These are phyloP conservation scores for Perizoma affinitatum DNA, from an alignment of 2,888 invertebrate species.

Conservation along the genomic window DNA sequence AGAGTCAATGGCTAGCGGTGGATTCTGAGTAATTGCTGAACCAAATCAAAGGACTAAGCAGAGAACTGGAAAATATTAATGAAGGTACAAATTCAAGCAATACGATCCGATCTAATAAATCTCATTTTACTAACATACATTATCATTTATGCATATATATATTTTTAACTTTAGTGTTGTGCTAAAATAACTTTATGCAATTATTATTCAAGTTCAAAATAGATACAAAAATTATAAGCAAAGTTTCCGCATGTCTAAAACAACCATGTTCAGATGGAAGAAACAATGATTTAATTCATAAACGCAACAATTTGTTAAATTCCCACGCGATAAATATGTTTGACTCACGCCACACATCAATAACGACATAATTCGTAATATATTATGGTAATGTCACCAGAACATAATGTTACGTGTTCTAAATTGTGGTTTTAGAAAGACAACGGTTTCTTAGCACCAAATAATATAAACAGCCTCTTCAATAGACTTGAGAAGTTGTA, in stretches of 20 bases:
- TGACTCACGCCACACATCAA: conserved; percentile 25
- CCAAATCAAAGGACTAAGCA: conserved; percentile 37
- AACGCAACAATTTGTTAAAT: conserved; percentile 17
- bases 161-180: too few relatives aligned
- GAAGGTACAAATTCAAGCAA: neutral
- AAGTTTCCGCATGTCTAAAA: too few relatives aligned
- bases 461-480: too few relatives aligned
- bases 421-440: too few relatives aligned
- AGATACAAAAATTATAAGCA: too few relatives aligned
- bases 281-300: conserved; percentile 3
- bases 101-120: neutral
- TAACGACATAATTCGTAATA: conserved; percentile 23
- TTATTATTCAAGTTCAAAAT: too few relatives aligned
- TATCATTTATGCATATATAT: too few relatives aligned
- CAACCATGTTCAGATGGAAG: too few relatives aligned
- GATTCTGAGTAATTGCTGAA: conserved; percentile 35
- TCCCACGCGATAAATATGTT: conserved; percentile 30
- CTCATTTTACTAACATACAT: too few relatives aligned
- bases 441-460: too few relatives aligned
- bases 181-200: too few relatives aligned
- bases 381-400: conserved; percentile 18
- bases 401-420: conserved; percentile 1
- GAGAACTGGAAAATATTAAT: conserved; percentile 26
- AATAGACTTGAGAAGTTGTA: too few relatives aligned
- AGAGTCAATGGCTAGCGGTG: conserved; percentile 35